Evolutionary conservation across 2,113 vertebrate species (phyloP), one percentile per base, ranked within the genome.

Genomic region (Takifugu bimaculatus): DNA sequence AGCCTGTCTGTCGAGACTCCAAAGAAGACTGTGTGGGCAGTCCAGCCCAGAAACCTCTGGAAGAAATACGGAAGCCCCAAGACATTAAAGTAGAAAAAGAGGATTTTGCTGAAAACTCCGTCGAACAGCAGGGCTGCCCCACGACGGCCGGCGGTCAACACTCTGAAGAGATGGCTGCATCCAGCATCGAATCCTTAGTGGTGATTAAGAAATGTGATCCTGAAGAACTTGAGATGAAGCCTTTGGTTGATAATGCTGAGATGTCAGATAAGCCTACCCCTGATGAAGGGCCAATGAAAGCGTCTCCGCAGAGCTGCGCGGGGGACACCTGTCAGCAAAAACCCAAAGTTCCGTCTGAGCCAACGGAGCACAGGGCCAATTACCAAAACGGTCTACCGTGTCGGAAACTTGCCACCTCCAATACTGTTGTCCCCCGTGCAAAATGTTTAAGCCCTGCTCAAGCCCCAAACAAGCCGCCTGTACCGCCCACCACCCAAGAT

Each of bases 21-120:
- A 59, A 72, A 63, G 49, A 66, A 26, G 53, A 15, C 4, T 1
- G n/a, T 20, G 14, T 63, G 51, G 32, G 53, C 52, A 14, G 44
- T 47, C 12, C 56, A 55, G 13, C 32, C 47, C 52, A 62, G 15
- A 63, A 53, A 3, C 4, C 28, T 55, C 35, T 20, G 50, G 50
- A 3, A 20, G 45, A 75, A 50, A n/a, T 53, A 1, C 3, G 35
- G 29, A 61, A 84, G 35, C 20, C 26, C 7, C 56, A 71, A 60
- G 61, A 58, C 12, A 70, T 89, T 10, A 88, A 90, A 83, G 63
- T 64, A 52, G 88, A 90, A 75, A 84, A 80, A 39, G 68, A 80
- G 53, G 15, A 29, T 13, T 52, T 25, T 20, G 25, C 3, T 35
- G 57, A 61, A 26, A 60, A 10, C 12, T 13, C 25, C 56, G 55